These are phyloP conservation scores for Caretta caretta DNA, from an alignment of 2,113 vertebrate genomes.

Conservation along the genomic window DNA sequence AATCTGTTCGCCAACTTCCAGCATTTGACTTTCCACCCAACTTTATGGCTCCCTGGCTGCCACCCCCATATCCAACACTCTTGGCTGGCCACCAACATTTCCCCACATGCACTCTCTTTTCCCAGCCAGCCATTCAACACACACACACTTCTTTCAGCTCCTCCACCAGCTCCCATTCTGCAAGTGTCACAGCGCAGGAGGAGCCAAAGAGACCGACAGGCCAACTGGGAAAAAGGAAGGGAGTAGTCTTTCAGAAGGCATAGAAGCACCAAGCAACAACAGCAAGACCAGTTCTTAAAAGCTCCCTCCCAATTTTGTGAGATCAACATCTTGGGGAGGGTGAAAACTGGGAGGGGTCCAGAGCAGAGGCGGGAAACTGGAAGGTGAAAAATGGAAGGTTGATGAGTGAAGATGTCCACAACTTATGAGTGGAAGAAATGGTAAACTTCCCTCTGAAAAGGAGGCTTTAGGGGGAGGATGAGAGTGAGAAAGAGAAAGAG, in stretches of 20 bases:
- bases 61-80: no score
- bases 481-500: accelerated
- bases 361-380: background rate
- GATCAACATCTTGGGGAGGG: background rate
- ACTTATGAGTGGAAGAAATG: background rate
- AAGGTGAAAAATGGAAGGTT: background rate
- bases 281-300: background rate
- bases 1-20: no score
- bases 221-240: background rate
- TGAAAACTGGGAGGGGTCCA: background rate
- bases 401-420: background rate
- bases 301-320: background rate
- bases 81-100: no score
- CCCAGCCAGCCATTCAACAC: background rate
- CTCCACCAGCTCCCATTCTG: background rate
- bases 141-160: background rate
- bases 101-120: no score
- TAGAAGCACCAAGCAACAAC: background rate
- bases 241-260: background rate
- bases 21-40: no score
- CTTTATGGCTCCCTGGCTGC: no score
- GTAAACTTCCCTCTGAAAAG: background rate
- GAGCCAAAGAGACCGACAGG: background rate
- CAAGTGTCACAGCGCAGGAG: background rate
- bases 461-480: background rate